Evolutionary conservation across 2,888 invertebrate genomes (phyloP).

Genomic region (Dioctria linearis): DNA sequence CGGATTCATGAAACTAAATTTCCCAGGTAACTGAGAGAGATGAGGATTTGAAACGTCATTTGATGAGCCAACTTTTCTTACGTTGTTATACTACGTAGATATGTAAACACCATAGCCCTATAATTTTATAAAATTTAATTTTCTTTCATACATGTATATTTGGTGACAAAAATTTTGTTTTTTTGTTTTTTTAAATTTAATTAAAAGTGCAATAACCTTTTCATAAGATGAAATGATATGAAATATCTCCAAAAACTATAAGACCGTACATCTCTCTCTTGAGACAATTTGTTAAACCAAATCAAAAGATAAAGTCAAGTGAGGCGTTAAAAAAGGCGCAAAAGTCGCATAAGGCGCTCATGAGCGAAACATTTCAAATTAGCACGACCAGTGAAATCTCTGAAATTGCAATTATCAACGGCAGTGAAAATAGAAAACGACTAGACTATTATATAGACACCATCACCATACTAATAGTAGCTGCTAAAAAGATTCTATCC

Average conservation of each 20-base stretch:
- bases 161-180: not conserved
- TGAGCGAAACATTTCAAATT: slow-evolving; percentile 30
- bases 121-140: not conserved
- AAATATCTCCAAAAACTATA: slow-evolving; percentile 17
- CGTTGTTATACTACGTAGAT: not conserved
- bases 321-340: slow-evolving; percentile 6
- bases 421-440: slow-evolving; percentile 42
- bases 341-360: slow-evolving; percentile 32
- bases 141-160: not conserved
- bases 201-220: slow-evolving; percentile 28
- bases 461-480: too few species aligned
- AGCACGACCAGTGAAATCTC: slow-evolving; percentile 44
- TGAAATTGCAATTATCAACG: slow-evolving; percentile 44
- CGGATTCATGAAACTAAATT: not conserved
- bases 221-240: slow-evolving; percentile 3
- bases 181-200: not conserved
- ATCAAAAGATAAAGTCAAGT: slow-evolving; percentile 38
- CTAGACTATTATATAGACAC: not conserved
- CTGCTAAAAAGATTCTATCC: too few species aligned
- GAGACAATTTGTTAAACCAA: slow-evolving; percentile 26
- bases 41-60: not conserved
- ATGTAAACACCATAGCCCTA: not conserved
- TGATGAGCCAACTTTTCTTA: not conserved
- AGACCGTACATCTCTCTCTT: slow-evolving; percentile 21
- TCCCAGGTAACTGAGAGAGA: not conserved